These are phyloP conservation scores for Nephotettix cincticeps DNA, from an alignment of 1,140 invertebrate genomes.

Conservation along the genomic window DNA sequence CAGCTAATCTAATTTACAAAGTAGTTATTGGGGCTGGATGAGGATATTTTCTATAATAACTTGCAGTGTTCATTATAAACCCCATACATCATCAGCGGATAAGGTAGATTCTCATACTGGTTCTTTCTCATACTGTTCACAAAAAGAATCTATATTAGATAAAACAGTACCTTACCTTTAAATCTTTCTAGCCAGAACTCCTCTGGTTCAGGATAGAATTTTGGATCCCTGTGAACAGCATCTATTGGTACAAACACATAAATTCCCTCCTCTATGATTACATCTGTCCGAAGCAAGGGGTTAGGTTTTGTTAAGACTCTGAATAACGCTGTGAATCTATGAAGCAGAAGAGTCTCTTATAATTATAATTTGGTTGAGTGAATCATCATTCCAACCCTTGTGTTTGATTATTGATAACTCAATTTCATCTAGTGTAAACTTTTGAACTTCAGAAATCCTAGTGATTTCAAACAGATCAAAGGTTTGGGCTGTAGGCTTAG, in stretches of 20 bases:
- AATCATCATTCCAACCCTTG: constrained; percentile 49
- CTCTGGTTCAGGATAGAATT: constrained; percentile 61
- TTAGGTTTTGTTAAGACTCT: constrained; percentile 50
- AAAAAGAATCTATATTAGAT: too few relatives aligned
- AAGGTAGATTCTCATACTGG: too few relatives aligned
- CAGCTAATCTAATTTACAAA: too few relatives aligned
- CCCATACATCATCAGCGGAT: too few relatives aligned
- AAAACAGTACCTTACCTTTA: too few relatives aligned
- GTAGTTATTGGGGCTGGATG: too few relatives aligned
- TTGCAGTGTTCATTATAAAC: too few relatives aligned
- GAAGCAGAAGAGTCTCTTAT: constrained; percentile 56
- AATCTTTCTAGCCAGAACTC: constrained; percentile 67
- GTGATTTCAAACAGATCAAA: constrained; percentile 46
- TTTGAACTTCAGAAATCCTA: constrained; percentile 49
- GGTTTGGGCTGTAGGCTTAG: neutral
- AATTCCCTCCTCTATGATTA: constrained; percentile 50
- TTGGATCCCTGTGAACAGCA: constrained; percentile 53
- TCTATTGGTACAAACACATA: constrained; percentile 52
- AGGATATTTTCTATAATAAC: too few relatives aligned
- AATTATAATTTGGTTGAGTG: constrained; percentile 54
- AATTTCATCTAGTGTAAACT: constrained; percentile 49
- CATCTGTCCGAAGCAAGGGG: constrained; percentile 50
- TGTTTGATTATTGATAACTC: constrained; percentile 36
- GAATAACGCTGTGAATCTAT: constrained; percentile 52
- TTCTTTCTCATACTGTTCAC: too few relatives aligned